These are phyloP conservation scores for Zaprionus lineosus DNA, from an alignment of 2,888 invertebrate species.

Conservation along the genomic window DNA sequence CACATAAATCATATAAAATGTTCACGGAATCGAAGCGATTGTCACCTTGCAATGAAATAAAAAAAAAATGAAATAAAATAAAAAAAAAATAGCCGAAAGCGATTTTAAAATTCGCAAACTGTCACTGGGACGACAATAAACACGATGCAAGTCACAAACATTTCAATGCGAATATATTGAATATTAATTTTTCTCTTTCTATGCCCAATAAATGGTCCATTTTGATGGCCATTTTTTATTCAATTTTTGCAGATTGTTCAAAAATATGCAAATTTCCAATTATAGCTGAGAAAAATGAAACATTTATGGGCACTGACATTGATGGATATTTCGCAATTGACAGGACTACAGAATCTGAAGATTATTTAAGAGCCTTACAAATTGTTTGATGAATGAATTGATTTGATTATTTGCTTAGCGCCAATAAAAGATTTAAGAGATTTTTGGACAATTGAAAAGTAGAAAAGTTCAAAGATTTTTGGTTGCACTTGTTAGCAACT, in stretches of 20 bases:
- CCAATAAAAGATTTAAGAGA: not conserved
- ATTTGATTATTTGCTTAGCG: not conserved
- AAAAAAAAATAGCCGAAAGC: conserved; percentile 32
- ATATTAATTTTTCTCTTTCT: conserved; percentile 58
- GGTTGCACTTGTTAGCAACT: conserved; percentile 47
- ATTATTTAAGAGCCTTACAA: conserved; percentile 11
- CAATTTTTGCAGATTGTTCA: conserved; percentile 53
- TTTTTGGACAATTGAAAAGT: not conserved
- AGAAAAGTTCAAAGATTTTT: not conserved
- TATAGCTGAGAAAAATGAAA: conserved; percentile 46
- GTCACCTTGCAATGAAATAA: conserved; percentile 18
- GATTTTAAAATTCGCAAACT: conserved; percentile 69
- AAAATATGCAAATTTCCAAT: conserved; percentile 52
- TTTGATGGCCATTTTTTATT: conserved; percentile 59
- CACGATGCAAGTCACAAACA: conserved; percentile 63
- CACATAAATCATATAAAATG: conserved; percentile 62
- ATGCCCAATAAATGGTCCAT: conserved; percentile 30
- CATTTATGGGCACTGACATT: conserved; percentile 53
- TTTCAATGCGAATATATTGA: conserved; percentile 70
- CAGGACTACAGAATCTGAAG: conserved; percentile 28
- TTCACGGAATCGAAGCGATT: conserved; percentile 49
- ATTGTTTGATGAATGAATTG: not conserved
- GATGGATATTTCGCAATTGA: conserved; percentile 39
- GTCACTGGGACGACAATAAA: conserved; percentile 60
- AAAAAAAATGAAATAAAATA: conserved; percentile 18